Evolutionary conservation across 2,113 vertebrate genomes (phyloP).

Genomic region (Sisor rabdophorus): DNA sequence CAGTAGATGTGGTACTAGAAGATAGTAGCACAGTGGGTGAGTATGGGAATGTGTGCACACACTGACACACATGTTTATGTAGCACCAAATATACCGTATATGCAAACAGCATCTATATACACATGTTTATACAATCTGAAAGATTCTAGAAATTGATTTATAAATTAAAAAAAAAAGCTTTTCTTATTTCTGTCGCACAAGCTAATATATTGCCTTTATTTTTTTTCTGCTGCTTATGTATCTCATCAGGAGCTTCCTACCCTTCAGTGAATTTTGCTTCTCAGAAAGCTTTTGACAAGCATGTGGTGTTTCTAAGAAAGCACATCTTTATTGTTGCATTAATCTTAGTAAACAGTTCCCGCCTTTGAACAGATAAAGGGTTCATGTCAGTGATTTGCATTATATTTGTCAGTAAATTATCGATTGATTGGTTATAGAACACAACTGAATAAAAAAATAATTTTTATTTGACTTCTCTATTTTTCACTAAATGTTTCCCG

Average conservation of each 20-base stretch:
- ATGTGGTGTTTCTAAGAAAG: conserved; percentile 28
- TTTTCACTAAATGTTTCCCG: too few species aligned
- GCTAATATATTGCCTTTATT: not conserved
- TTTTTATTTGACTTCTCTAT: too few species aligned
- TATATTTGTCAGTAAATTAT: not conserved
- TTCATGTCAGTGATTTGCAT: not conserved
- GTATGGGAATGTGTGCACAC: conserved; percentile 41
- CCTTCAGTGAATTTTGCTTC: conserved; percentile 8
- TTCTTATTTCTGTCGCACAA: not conserved
- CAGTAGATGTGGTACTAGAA: conserved; percentile 91
- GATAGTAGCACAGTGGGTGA: conserved; percentile 93
- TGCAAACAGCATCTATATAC: not conserved
- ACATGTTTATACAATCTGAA: not conserved
- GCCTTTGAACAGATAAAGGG: not conserved
- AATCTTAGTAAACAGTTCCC: not conserved
- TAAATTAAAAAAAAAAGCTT: not conserved
- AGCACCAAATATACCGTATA: not conserved
- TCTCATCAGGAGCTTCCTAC: not conserved
- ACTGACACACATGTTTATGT: not conserved
- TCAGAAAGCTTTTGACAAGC: conserved; percentile 8
- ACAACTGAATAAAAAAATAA: too few species aligned
- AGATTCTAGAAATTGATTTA: not conserved
- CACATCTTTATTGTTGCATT: not conserved
- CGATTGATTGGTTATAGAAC: not conserved
- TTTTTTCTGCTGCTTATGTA: not conserved